phyloP scores from a whole-genome alignment of 2,113 vertebrate species.

The human (Homo sapiens) region DNA sequence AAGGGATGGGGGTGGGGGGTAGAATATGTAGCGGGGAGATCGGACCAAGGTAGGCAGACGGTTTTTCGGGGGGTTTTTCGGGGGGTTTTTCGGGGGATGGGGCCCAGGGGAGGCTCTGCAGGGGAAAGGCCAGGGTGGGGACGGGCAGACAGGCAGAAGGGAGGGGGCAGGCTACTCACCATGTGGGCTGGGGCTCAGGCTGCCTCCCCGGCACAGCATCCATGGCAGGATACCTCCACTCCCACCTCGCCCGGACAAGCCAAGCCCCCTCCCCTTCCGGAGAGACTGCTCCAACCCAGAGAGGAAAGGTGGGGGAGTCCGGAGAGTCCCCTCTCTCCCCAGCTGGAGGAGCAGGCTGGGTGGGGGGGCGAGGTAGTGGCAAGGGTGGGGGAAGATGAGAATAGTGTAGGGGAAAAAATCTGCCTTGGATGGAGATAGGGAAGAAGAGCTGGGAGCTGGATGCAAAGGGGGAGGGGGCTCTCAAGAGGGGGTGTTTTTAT shows the following conservation, averaged over 20 bases:
- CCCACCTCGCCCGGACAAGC: constrained; percentile 64
- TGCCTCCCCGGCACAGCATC: constrained; percentile 70
- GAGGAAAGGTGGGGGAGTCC: constrained; percentile 44
- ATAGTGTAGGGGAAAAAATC: constrained; percentile 65
- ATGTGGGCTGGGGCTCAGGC: constrained; percentile 74
- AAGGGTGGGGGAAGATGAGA: constrained; percentile 49
- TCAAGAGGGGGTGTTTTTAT: constrained; percentile 73
- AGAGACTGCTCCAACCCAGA: constrained; percentile 63
- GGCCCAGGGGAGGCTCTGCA: constrained; percentile 23
- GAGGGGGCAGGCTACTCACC: constrained; percentile 75
- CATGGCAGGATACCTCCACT: constrained; percentile 74
- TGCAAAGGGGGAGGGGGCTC: constrained; percentile 63
- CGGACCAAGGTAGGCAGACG: constrained; percentile 24
- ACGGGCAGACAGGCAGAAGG: constrained; percentile 49
- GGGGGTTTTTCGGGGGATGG: neutral
- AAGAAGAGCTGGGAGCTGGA: constrained; percentile 63
- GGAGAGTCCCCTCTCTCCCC: constrained; percentile 54
- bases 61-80: neutral
- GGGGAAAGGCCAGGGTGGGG: constrained; percentile 47
- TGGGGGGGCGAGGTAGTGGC: constrained; percentile 49
- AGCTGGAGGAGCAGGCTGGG: constrained; percentile 55
- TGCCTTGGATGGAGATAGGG: constrained; percentile 62
- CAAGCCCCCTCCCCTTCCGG: constrained; percentile 76
- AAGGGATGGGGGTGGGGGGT: neutral
- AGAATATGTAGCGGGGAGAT: neutral